Conservation (phyloP, 2,888 invertebrate genomes). For the Coleophora flavipennella region DNA sequence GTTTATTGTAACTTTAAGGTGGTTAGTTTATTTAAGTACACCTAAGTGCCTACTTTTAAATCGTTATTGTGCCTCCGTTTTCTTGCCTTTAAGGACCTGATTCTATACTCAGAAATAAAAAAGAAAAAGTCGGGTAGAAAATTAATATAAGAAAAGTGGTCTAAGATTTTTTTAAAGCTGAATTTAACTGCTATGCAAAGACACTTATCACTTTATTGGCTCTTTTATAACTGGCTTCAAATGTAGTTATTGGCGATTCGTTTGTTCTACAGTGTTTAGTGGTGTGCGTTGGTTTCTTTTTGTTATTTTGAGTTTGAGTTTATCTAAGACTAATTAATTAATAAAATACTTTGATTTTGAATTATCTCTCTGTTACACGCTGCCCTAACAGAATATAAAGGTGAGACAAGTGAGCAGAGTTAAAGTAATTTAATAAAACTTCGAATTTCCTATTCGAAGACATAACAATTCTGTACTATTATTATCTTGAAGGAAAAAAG, state of each 20-base stretch:
- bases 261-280: neutral
- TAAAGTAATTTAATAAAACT: too few relatives aligned
- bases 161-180: too few relatives aligned
- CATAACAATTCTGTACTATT: too few relatives aligned
- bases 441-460: too few relatives aligned
- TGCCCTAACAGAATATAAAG: slow-evolving; percentile 67
- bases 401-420: too few relatives aligned
- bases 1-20: neutral
- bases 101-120: too few relatives aligned
- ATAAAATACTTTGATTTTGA: slow-evolving; percentile 48
- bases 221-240: neutral
- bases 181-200: too few relatives aligned
- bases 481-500: too few relatives aligned
- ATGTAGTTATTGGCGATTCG: slow-evolving; percentile 1
- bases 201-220: slow-evolving; percentile 1
- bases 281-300: slow-evolving; percentile 12
- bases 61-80: neutral
- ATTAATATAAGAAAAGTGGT: too few relatives aligned
- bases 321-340: slow-evolving; percentile 5
- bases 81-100: too few relatives aligned
- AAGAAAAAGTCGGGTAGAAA: too few relatives aligned
- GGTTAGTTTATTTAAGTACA: neutral
- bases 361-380: slow-evolving; percentile 67
- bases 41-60: neutral
- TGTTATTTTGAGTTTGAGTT: slow-evolving; percentile 23